phyloP scores from a whole-genome alignment of 1,140 invertebrate species.

The Carposina sasakii region DNA sequence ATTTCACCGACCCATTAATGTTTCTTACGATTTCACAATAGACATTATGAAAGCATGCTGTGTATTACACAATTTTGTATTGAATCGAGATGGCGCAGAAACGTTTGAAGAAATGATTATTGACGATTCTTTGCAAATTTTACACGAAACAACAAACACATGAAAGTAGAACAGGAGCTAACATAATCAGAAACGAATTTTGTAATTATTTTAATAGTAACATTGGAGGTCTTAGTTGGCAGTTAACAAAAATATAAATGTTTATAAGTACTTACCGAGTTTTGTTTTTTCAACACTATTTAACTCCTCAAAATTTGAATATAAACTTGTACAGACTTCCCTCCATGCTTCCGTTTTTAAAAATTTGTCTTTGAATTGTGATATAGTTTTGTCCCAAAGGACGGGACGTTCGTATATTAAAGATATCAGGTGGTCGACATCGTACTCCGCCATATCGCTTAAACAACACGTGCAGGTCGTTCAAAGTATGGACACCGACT shows the following conservation, averaged over 20 bases:
- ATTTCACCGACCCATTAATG: constrained; percentile 27
- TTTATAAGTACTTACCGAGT: constrained; percentile 11
- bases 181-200: constrained; percentile 21
- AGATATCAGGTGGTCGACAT: constrained; percentile 19
- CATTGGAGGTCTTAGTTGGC: constrained; percentile 18
- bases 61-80: constrained; percentile 26
- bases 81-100: constrained; percentile 22
- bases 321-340: constrained; percentile 22
- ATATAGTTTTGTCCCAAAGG: constrained; percentile 24
- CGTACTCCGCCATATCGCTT: constrained; percentile 11
- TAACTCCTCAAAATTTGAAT: constrained; percentile 21
- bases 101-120: constrained; percentile 19
- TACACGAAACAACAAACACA: constrained; percentile 16
- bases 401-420: constrained; percentile 21
- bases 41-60: constrained; percentile 28
- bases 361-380: constrained; percentile 25
- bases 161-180: constrained; percentile 11
- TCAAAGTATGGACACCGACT: constrained; percentile 1
- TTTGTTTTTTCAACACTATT: constrained; percentile 19
- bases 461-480: constrained; percentile 1
- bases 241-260: constrained; percentile 20
- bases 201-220: constrained; percentile 24
- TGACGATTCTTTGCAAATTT: constrained; percentile 27
- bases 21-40: constrained; percentile 23
- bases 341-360: constrained; percentile 23